A percentile compares a stretch with the other conserved stretches of the same genome.
Conservation (phyloP, 2,113 vertebrate species). For the Chaenocephalus aceratus region DNA sequence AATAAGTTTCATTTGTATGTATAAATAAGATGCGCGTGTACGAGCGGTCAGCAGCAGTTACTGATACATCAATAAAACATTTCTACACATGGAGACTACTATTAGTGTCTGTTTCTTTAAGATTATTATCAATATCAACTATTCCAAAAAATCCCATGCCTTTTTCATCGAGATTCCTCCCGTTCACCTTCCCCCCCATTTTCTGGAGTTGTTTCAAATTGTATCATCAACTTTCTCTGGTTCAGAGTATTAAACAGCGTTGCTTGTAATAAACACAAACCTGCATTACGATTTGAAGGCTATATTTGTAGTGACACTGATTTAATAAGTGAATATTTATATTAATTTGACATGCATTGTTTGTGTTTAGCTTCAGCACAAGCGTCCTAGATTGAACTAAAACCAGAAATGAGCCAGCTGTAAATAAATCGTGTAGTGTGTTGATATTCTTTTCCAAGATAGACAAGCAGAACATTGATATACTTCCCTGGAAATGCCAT, state of each 20-base stretch:
- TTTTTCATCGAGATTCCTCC: neutral
- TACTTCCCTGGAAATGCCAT: neutral
- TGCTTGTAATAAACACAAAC: too few species aligned
- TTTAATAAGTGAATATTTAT: too few species aligned
- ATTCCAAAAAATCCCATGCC: neutral
- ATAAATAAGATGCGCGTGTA: neutral
- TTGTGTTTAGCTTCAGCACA: too few species aligned
- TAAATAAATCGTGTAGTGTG: neutral
- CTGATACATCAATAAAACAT: constrained; percentile 27
- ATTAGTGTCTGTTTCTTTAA: constrained; percentile 1
- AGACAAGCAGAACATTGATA: too few species aligned
- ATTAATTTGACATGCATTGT: too few species aligned
- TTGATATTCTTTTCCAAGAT: neutral
- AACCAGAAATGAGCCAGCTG: neutral
- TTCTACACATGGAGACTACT: constrained; percentile 7
- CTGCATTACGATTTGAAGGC: too few species aligned
- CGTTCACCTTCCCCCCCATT: neutral
- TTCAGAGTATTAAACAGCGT: too few species aligned
- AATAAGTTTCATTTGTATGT: constrained; percentile 11
- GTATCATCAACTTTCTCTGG: too few species aligned
- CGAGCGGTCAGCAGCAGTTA: too few species aligned
- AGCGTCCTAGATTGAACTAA: neutral
- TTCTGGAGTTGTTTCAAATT: too few species aligned
- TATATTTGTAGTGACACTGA: too few species aligned
- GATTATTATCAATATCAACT: neutral